Percentiles rank a stretch among this genome's conserved stretches.
Evolutionary conservation across 1,140 invertebrate genomes (phyloP).

Genomic region (Aradophagus sp.): DNA sequence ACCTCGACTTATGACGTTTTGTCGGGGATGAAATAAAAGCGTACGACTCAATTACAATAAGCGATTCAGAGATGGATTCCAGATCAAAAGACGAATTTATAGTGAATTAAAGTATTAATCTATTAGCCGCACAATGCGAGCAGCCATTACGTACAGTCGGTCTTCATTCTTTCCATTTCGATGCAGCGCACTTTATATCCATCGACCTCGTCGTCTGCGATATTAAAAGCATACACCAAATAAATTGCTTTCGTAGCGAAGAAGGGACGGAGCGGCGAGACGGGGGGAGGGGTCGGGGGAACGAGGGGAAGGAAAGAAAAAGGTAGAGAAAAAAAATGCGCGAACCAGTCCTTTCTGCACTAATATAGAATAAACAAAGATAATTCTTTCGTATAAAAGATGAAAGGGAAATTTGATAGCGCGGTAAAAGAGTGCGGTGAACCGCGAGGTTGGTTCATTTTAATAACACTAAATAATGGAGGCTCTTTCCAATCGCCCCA

Average conservation of each 20-base stretch:
- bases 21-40: background rate
- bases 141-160: slow-evolving; percentile 1
- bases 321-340: too few species aligned
- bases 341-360: slow-evolving; percentile 6
- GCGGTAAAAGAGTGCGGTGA: slow-evolving; percentile 7
- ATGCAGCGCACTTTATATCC: slow-evolving; percentile 36
- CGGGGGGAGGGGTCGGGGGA: too few species aligned
- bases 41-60: slow-evolving; percentile 9
- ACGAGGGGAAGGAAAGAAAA: too few species aligned
- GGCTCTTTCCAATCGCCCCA: too few species aligned
- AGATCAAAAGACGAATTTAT: slow-evolving; percentile 23
- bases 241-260: slow-evolving; percentile 42
- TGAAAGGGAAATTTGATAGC: slow-evolving; percentile 22
- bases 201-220: slow-evolving; percentile 34
- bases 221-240: slow-evolving; percentile 56
- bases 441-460: slow-evolving; percentile 6
- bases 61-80: slow-evolving; percentile 1
- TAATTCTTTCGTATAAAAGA: slow-evolving; percentile 39
- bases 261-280: too few species aligned
- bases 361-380: slow-evolving; percentile 43
- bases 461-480: slow-evolving; percentile 21
- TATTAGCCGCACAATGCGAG: slow-evolving; percentile 4
- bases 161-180: slow-evolving; percentile 10
- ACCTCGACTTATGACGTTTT: too few species aligned
- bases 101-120: slow-evolving; percentile 34